Percentiles rank a stretch among this genome's conserved stretches.
phyloP scores from a whole-genome alignment of 2,113 vertebrate species.

The Syngnathus typhle region DNA sequence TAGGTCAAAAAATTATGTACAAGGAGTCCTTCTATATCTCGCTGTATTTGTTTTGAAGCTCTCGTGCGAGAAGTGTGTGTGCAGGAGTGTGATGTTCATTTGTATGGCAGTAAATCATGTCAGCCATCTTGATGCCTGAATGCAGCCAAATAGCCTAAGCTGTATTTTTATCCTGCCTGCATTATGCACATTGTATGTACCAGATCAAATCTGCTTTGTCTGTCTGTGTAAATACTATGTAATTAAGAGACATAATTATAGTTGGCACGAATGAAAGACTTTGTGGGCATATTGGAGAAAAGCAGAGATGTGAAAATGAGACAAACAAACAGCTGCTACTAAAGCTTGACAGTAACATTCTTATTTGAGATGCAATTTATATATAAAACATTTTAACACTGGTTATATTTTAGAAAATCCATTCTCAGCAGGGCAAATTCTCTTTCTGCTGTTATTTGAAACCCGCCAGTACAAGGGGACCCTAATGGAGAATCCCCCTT shows the following conservation, averaged over 20 bases:
- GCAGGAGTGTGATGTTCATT: neutral
- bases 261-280: slow-evolving; percentile 24
- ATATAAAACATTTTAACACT: slow-evolving; percentile 16
- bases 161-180: slow-evolving; percentile 21
- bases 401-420: neutral
- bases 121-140: slow-evolving; percentile 15
- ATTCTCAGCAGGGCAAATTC: neutral
- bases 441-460: slow-evolving; percentile 19
- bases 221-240: slow-evolving; percentile 37
- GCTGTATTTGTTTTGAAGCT: slow-evolving; percentile 33
- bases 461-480: slow-evolving; percentile 36
- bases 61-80: slow-evolving; percentile 1
- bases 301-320: neutral
- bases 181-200: slow-evolving; percentile 14
- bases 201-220: slow-evolving; percentile 54
- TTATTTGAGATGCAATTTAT: slow-evolving; percentile 12
- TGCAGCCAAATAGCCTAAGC: slow-evolving; percentile 6
- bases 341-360: neutral
- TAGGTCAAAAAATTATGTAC: slow-evolving; percentile 1
- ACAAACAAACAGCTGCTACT: neutral
- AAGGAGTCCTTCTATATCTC: neutral
- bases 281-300: slow-evolving; percentile 4
- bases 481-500: slow-evolving; percentile 43
- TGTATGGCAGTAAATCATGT: slow-evolving; percentile 26
- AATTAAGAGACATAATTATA: slow-evolving; percentile 54